Base-by-base conservation (phyloP, 1,140 invertebrate species). In the Aphaenogaster rudis region DNA sequence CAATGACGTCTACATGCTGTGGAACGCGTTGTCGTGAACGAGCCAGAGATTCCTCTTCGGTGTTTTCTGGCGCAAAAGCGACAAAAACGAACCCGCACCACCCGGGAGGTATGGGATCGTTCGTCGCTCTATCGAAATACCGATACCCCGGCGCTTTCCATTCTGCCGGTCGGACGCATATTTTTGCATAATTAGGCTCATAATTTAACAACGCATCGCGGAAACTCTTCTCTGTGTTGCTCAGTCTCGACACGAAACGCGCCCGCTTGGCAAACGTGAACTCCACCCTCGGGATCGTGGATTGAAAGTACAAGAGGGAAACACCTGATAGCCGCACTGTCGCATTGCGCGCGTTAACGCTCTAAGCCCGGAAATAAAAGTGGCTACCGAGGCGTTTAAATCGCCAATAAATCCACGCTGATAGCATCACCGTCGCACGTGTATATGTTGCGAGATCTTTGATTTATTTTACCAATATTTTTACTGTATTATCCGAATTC, bases 141-240 rank as follows among this genome's bases (percentile, higher is more conserved):
- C 79, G 52, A 82, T 82, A 82, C 28, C 36, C 9, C 52, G 17
- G 45, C 48, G 63, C 28, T 82, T 82, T 72, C 54, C 28, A 45
- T 71, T 42, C 28, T 72, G 17, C 54, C 21, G 80, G 28, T 21
- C 7, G 42, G 48, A 59, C 66, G 79, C 21, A 39, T 59, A 80
- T 82, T 82, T 82, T 82, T 82, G 28, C 54, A 82, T 82, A 82
- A 82, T 82, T 59, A 72, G 52, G 17, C 9, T 48, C 66, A 21
- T 59, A 54, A 82, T 39, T 74, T 61, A 82, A 74, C 54, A 59
- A 74, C 52, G 33, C 39, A n/a, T 39, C 66, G 11, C 28, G 50
- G n/a, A 81, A 69, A 71, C 59, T 50, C 33, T 45, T 4, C 36
- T 6, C n/a, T 1, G 8, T 21, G 42, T 69, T 54, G 36, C 21